Base-by-base conservation (phyloP, 1,140 invertebrate genomes). In the Achroia grisella region DNA sequence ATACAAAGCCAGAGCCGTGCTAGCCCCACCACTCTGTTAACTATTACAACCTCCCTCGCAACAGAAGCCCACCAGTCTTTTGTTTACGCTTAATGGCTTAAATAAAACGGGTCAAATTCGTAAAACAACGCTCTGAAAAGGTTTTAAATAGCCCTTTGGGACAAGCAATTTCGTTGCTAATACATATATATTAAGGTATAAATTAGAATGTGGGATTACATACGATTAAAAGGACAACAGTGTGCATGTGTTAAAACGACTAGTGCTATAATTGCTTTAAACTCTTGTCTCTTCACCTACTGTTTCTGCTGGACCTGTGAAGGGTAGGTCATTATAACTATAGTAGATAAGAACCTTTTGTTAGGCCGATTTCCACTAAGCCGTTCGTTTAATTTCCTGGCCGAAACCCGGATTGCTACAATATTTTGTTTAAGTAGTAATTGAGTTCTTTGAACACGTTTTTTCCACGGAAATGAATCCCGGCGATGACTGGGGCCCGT, bases 301-400 rank as follows among this genome's bases (percentile, higher is more conserved):
- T 52, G 36, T 54, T 44, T 53, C n/a, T 15, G 50, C 30, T 56
- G 35, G 43, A 31, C 37, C 39, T 40, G 45, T 56, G 53, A 70
- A 68, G 57, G 64, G 62, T 61, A 57, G 44, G 54, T 67, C 64
- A 57, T 67, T 61, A 66, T 60, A 70, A 70, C 66, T 72, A 73
- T 59, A 65, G 62, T 52, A 73, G 74, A 76, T 78, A 74, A 71
- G 67, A 67, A 44, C 55, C 54, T 59, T 67, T 70, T 67, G 70
- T 70, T 49, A 56, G 44, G 56, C 42, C 62, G 51, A 57, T 59
- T 64, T 62, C 58, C 63, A 71, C 56, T 78, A 71, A 71, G 64
- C 62, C 67, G 57, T 69, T 69, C 71, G 62, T 77, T 82, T 82
- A 84, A 85, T 85, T 85, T 85, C 80, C 80, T 82, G 75, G 56